Conservation (phyloP, 2,113 vertebrate species). For the Marmota flaviventris region DNA sequence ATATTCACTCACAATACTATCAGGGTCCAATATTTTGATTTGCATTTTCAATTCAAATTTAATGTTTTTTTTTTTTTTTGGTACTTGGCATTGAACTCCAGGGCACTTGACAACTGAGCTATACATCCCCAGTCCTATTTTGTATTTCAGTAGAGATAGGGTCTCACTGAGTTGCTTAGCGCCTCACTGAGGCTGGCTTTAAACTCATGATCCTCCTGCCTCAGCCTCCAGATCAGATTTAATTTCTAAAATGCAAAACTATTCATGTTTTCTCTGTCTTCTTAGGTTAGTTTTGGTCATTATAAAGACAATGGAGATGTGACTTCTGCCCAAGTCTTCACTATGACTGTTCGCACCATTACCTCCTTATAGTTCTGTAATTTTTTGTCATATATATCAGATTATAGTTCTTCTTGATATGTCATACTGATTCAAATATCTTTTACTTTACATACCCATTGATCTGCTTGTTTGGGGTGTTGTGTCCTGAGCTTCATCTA, state of each 20-base stretch:
- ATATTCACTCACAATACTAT: not conserved
- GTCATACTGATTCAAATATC: not conserved
- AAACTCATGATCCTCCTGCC: no score
- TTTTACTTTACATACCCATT: not conserved
- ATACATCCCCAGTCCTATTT: no score
- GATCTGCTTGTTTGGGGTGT: not conserved
- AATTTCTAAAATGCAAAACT: not conserved
- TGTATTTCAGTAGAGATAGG: no score
- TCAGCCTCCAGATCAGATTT: not conserved
- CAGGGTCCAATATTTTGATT: not conserved
- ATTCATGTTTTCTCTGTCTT: not conserved
- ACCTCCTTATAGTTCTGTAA: not conserved
- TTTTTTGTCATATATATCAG: not conserved
- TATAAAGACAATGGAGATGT: not conserved
- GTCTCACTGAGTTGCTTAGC: no score
- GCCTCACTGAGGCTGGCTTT: no score
- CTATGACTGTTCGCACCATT: not conserved
- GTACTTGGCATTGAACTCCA: no score
- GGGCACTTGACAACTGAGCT: no score
- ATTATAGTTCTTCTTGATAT: not conserved
- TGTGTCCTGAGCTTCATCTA: not conserved
- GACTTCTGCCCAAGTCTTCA: not conserved
- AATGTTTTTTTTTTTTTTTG: no score
- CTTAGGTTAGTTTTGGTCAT: not conserved
- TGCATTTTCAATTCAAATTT: conserved; percentile 18